Evolutionary conservation across 2,113 vertebrate species (phyloP).

Genomic region (Butastur rufipennis): DNA sequence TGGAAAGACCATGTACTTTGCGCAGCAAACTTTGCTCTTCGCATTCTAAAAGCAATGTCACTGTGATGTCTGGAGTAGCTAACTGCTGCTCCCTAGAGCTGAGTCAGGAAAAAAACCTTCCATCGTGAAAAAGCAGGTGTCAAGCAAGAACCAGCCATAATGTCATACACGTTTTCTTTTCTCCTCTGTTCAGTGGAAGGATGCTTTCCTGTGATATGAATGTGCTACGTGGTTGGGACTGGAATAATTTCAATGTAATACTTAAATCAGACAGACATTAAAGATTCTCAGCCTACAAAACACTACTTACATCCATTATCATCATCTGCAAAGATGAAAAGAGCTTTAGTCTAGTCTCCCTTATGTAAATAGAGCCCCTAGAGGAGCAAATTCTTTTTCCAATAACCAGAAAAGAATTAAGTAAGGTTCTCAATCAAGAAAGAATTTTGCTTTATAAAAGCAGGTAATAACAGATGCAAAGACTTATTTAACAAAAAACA

Average conservation of each 20-base stretch:
- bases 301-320: background rate
- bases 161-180: background rate
- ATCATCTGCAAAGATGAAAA: background rate
- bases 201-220: background rate
- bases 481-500: background rate
- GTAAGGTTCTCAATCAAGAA: background rate
- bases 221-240: background rate
- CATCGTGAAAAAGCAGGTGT: background rate
- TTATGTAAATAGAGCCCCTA: background rate
- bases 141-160: background rate
- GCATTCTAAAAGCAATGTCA: background rate
- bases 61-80: background rate
- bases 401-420: background rate
- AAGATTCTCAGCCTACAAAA: background rate
- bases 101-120: background rate
- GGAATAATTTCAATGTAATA: background rate
- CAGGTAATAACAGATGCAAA: background rate
- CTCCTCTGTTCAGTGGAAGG: background rate
- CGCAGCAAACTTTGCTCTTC: background rate
- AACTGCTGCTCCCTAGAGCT: background rate
- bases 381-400: background rate
- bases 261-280: background rate
- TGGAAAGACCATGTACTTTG: background rate
- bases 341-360: background rate
- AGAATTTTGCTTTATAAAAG: conserved; percentile 4